Evolutionary conservation across 2,797 vertebrate genomes (phyloP), one percentile per base, ranked within the genome.

Genomic region (Bovichtus diacanthus): DNA sequence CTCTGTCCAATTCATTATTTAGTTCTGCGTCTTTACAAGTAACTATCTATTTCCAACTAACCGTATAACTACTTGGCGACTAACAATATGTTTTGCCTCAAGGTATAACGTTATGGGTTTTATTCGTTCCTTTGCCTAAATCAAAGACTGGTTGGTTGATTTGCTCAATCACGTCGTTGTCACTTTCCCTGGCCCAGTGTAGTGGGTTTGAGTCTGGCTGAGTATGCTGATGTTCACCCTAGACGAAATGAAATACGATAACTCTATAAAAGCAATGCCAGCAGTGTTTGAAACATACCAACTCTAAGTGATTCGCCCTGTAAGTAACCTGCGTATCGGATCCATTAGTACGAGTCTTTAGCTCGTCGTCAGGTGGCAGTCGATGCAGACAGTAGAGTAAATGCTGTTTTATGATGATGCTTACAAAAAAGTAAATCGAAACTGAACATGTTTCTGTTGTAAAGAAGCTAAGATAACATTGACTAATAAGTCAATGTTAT

Each of bases 141-240:
- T 62, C 41, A 75, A 44, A 80, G 43, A 67, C 43, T 6, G 50
- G 2, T 5, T 65, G 31, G 2, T 5, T 65, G 31, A 44, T 70
- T 25, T 47, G 25, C 23, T 50, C 4, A 18, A 56, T 60, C 5
- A 39, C 23, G 38, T 38, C 38, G 8, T 9, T n/a, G 27, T 76
- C 61, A 15, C 43, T 61, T 65, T 19, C 19, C 8, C 39, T 31
- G 41, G 39, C 53, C 50, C 64, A 9, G 23, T 49, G 27, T 8
- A 6, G 3, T 63, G n/a, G 9, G 23, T 31, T 53, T 34, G 3
- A 27, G 29, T 39, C 23, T 2, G n/a, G 46, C 46, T 47, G 25
- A 53, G 3, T 71, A 6, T 55, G 61, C 27, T 8, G 11, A 11
- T 39, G n/a, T 62, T 36, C 23, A 64, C 36, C 27, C 5, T 6